These are phyloP conservation scores for Alectura lathami DNA, from an alignment of 2,113 vertebrate species.

Conservation along the genomic window DNA sequence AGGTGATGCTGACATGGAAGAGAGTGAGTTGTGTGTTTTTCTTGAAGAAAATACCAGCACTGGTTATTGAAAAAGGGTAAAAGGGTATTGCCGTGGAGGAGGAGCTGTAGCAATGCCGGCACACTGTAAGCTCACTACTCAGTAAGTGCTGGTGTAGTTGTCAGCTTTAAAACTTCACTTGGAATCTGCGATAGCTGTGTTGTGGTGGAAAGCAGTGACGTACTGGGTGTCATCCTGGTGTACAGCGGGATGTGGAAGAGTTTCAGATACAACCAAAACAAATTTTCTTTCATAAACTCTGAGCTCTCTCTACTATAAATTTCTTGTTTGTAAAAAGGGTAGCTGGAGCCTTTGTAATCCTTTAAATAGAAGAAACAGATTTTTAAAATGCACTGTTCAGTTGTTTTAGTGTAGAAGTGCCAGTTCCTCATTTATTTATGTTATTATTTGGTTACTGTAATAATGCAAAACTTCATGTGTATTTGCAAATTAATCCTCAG, in stretches of 20 bases:
- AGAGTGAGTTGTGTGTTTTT: slow-evolving; percentile 49
- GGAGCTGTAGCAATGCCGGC: background rate
- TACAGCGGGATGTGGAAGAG: background rate
- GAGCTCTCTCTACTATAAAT: background rate
- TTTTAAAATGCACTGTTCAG: background rate
- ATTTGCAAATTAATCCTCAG: background rate
- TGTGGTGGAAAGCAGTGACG: background rate
- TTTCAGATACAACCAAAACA: background rate
- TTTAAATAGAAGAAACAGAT: background rate
- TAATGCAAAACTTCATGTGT: background rate
- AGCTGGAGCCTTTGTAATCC: background rate
- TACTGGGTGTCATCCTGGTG: background rate
- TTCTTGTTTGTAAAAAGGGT: background rate
- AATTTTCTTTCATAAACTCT: background rate
- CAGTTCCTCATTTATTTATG: background rate
- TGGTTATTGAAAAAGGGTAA: background rate
- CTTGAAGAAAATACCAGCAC: background rate
- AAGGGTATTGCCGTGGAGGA: background rate
- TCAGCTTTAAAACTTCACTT: background rate
- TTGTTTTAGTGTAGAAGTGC: background rate
- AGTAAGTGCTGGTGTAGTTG: background rate
- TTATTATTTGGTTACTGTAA: background rate
- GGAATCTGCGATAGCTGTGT: background rate
- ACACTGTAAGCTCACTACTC: background rate
- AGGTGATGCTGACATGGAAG: slow-evolving; percentile 30